These are phyloP conservation scores for Neosalanx taihuensis DNA, from an alignment of 2,797 vertebrate species.

Conservation along the genomic window DNA sequence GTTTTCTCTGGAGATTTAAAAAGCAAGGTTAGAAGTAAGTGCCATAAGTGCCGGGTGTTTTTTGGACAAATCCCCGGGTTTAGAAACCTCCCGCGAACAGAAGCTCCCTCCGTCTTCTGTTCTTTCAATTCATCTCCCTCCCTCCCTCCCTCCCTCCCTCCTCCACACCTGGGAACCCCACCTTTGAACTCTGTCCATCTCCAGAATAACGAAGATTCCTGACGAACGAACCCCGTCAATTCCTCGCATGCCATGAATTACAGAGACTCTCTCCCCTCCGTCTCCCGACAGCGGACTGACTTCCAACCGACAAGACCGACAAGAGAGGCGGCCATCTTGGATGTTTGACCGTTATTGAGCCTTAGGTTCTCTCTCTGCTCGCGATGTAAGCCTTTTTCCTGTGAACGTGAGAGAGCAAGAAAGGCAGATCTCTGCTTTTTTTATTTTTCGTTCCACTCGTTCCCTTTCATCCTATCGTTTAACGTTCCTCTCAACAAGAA, in stretches of 20 bases:
- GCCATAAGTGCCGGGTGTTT: too few species aligned
- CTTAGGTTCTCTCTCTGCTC: constrained; percentile 4
- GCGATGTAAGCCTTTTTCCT: constrained; percentile 12
- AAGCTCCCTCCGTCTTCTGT: neutral
- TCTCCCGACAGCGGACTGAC: constrained; percentile 23
- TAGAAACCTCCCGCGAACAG: too few species aligned
- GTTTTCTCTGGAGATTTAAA: too few species aligned
- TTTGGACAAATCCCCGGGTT: too few species aligned
- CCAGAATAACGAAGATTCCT: constrained; percentile 21
- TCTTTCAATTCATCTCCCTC: constrained; percentile 6
- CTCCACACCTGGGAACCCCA: constrained; percentile 30
- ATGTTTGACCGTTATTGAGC: constrained; percentile 26
- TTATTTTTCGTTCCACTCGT: neutral
- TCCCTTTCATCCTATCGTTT: constrained; percentile 11
- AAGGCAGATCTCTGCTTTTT: neutral
- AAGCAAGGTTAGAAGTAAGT: neutral
- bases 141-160: constrained; percentile 2
- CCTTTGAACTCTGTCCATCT: constrained; percentile 8
- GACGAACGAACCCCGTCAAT: constrained; percentile 27
- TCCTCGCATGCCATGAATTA: constrained; percentile 40
- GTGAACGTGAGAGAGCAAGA: constrained; percentile 28
- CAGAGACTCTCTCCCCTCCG: constrained; percentile 12
- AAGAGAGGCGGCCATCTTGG: constrained; percentile 19
- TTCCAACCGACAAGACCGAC: constrained; percentile 26
- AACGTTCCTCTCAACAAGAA: constrained; percentile 26